Base-by-base conservation (phyloP, 2,113 vertebrate species). In the Rhinoderma darwinii region DNA sequence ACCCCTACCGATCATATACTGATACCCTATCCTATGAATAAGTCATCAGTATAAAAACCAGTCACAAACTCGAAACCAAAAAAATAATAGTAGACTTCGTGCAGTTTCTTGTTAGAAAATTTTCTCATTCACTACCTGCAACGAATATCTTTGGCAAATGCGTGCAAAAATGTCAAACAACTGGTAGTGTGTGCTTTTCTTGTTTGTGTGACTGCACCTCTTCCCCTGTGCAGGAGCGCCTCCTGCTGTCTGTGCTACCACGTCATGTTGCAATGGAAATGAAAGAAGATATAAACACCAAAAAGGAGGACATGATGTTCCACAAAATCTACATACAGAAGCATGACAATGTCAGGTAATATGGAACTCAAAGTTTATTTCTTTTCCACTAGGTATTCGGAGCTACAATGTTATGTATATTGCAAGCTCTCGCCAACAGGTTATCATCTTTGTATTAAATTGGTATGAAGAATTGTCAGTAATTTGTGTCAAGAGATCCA, bases 241-340 rank as follows among this genome's bases (percentile, higher is more conserved):
- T 99, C 94, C 95, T 99, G 93, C 96, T 99, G 63, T 98, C 97
- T 0, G 97, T 99, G 88, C 94, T 99, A 93, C 97, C 97, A 66
- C 96, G 97, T 92, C 98, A 99, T 0, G 97, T 99, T 92, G 98
- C 98, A 91, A 97, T 99, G 97, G 98, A 99, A 94, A 98, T 99
- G 98, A 98, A 98, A 94, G 97, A 97, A 93, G 97, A 99, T 94
- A 98, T 99, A 94, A 98, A 96, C 91, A 96, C 97, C 88, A 99
- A 99, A 94, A 97, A 98, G 91, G 97, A 98, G 94, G 96, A 99
- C 93, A 98, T 98, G 97, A 99, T 99, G 97, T 99, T 98, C 93
- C 98, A 99, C 89, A 99, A 98, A 93, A 98, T 99, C 93, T 99
- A 99, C 92, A 99, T 98, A 93, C 97, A 99, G 94, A 98, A 98